Evolutionary conservation across 2,797 vertebrate genomes (phyloP).

Genomic region (Centroberyx gerrardi): DNA sequence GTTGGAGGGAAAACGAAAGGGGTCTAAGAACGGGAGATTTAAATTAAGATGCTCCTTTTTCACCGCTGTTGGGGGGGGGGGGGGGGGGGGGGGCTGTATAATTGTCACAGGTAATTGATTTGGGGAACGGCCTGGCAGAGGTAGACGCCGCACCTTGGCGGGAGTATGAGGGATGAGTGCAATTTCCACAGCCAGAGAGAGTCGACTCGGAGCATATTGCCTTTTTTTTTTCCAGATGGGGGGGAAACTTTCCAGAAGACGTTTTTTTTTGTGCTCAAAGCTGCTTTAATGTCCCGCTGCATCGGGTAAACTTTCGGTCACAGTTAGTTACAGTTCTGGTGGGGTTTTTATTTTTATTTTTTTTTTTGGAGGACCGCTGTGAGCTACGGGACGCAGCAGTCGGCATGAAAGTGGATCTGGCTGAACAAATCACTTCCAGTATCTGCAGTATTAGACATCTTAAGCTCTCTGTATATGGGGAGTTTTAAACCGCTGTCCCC

Average conservation of each 20-base stretch:
- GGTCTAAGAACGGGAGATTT: conserved; percentile 49
- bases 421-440: conserved; percentile 33
- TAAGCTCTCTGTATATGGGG: conserved; percentile 20
- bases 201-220: conserved; percentile 55
- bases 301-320: conserved; percentile 45
- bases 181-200: conserved; percentile 47
- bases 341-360: conserved; percentile 15
- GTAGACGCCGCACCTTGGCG: conserved; percentile 28
- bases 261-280: conserved; percentile 22
- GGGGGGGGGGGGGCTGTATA: conserved; percentile 18
- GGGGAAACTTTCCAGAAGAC: conserved; percentile 44
- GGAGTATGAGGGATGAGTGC: conserved; percentile 43
- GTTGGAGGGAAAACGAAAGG: not conserved
- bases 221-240: not conserved
- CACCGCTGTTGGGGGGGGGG: conserved; percentile 17
- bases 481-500: conserved; percentile 10
- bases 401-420: not conserved
- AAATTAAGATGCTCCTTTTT: conserved; percentile 41
- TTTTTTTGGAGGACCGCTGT: not conserved
- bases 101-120: conserved; percentile 62
- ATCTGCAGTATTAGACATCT: conserved; percentile 25
- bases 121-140: conserved; percentile 9
- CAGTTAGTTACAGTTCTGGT: not conserved
- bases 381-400: conserved; percentile 14
- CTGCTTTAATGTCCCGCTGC: conserved; percentile 38